Evolutionary conservation across 2,888 invertebrate genomes (phyloP).

Genomic region (Mechanitis mazaeus): DNA sequence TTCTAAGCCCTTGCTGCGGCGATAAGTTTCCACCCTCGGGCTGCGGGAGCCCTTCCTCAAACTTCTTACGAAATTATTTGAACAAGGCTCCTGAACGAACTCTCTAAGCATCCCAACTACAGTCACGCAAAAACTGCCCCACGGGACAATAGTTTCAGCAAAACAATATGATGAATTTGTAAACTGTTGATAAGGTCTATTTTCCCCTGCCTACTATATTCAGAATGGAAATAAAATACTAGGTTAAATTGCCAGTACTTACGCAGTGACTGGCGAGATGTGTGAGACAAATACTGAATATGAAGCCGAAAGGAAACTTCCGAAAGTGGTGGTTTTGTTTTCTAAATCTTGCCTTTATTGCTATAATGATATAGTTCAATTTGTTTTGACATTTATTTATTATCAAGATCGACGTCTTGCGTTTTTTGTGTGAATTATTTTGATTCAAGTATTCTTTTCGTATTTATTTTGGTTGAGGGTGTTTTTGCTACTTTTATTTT

Average conservation of each 20-base stretch:
- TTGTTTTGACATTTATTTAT: conserved; percentile 15
- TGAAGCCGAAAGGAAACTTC: conserved; percentile 39
- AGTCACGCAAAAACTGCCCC: conserved; percentile 41
- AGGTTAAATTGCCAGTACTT: conserved; percentile 52
- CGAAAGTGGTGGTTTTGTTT: conserved; percentile 24
- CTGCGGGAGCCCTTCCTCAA: conserved; percentile 57
- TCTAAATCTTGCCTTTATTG: conserved; percentile 13
- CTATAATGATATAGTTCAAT: conserved; percentile 14
- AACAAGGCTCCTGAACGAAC: conserved; percentile 46
- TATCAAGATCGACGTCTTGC: conserved; percentile 34
- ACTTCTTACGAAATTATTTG: conserved; percentile 70
- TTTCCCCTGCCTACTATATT: conserved; percentile 29
- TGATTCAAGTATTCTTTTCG: conserved; percentile 37
- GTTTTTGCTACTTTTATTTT: conserved; percentile 34
- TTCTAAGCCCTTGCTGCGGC: too few species aligned
- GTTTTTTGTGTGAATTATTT: conserved; percentile 41
- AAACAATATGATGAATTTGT: conserved; percentile 25
- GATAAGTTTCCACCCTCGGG: conserved; percentile 54
- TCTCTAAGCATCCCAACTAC: conserved; percentile 31
- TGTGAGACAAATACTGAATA: conserved; percentile 50
- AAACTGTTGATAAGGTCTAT: conserved; percentile 35
- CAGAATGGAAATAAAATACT: conserved; percentile 44
- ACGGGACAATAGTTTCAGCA: conserved; percentile 23
- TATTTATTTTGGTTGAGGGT: conserved; percentile 36
- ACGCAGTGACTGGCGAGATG: conserved; percentile 45